Evolutionary conservation across 2,888 invertebrate species (phyloP), one percentile per base, ranked within the genome.

Genomic region (Chaetogeoica ovagalla): DNA sequence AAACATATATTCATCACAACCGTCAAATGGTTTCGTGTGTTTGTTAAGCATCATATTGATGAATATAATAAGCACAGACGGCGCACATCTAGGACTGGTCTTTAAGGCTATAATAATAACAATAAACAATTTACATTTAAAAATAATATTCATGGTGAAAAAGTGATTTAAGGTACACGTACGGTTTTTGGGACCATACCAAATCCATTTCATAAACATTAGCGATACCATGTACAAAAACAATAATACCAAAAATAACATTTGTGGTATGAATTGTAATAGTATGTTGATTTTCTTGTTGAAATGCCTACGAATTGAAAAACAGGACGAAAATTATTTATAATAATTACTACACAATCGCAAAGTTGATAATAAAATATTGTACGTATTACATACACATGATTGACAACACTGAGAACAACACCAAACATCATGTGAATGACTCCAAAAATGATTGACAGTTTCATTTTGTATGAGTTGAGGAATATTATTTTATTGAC

Each of bases 1-100:
- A 82, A 89, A 92, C 90, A 92, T 92, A 84, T 88, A 89, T 1
- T 87, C 85, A 1, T 87, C 85, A 84, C 91, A 91, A 0, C 87
- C 88, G 0, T 85, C 84, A 11, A 87, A 86, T 15, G 86, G 85
- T 0, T 86, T 86, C 0, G 87, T 85, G 86, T 89, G 86, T 87
- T 91, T 86, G 82, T 91, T 89, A 84, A 93, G 86, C 87, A 93
- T 91, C 94, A 94, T 94, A 86, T 93, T 93, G 86, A 94, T 94
- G 85, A 94, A 91, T 82, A 91, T 90, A 82, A 94, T 93, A 30
- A 94, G 88, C 0, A 94, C 90, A 48, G 92, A 92, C 0, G 94
- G 94, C 0, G 94, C 94, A 84, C 91, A 91, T 2, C 87, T 87
- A 0, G 91, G 86, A 37, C 87, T 87, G 43, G 86, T 86, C 2